Evolutionary conservation across 1,140 invertebrate genomes (phyloP), one percentile per base, ranked within the genome.

Genomic region (Achatina immaculata): DNA sequence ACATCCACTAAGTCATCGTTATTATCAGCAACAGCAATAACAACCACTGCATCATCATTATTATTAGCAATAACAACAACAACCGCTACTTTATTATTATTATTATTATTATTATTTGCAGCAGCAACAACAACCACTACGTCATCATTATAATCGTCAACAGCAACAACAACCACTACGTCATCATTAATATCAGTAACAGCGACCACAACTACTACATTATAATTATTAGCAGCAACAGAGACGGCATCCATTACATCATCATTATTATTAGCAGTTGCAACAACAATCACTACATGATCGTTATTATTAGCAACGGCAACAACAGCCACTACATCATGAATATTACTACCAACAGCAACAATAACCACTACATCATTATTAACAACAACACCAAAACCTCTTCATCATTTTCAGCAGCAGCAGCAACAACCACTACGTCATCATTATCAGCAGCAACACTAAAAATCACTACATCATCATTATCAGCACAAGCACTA

Each of bases 241-340:
- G 7, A 42, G 75, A 51, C 68, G 34, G 11, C 68, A 75, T 36
- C 43, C 31, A 42, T 14, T 62, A 31, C 65, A 68, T 58, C 45
- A 72, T 66, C 36, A 80, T 45, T 42, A 58, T 68, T 36, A 55
- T n/a, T 19, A 40, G 42, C 51, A 66, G 42, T 28, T 76, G 48
- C 42, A 73, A 73, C 38, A 75, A 71, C 43, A 68, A 40, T 34
- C 72, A 66, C 48, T 38, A 48, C 40, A 51, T 36, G 31, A 83
- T 43, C 85, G 85, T 71, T 78, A 86, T 34, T 62, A 82, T 34
- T 58, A 81, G 34, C 74, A 68, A 40, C 80, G 75, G 1, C 69
- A 68, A 21, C 51, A 77, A 38, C 80, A 77, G 31, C 66, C 55
- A 28, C 66, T 66, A 31, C 80, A 82, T 65, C 72, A 80, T 42